phyloP scores from a whole-genome alignment of 2,113 vertebrate genomes.

The Chrysochloris asiatica region DNA sequence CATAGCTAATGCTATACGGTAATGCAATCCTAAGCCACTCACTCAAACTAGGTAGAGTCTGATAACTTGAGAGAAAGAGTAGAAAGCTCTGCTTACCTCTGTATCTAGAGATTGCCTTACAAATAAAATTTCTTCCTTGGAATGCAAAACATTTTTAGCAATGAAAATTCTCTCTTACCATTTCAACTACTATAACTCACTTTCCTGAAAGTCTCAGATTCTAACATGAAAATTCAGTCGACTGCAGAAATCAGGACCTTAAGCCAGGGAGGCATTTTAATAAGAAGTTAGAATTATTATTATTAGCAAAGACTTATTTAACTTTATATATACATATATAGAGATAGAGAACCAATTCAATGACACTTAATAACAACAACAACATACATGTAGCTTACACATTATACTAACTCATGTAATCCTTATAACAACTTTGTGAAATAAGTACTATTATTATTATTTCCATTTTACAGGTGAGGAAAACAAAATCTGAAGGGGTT shows the following conservation, averaged over 20 bases:
- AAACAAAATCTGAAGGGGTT: background rate
- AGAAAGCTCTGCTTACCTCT: background rate
- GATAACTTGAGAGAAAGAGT: background rate
- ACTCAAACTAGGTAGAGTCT: background rate
- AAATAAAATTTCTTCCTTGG: background rate
- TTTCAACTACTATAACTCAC: constrained; percentile 34
- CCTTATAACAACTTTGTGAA: background rate
- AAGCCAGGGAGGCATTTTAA: background rate
- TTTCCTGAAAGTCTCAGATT: constrained; percentile 20
- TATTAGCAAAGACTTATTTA: background rate
- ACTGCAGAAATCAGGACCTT: constrained; percentile 32
- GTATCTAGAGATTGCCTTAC: background rate
- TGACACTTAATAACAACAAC: too few relatives aligned
- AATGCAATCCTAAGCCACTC: background rate
- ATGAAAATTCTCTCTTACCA: background rate
- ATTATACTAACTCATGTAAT: background rate
- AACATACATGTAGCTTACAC: background rate
- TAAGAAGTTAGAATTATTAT: background rate
- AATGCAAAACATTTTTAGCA: background rate
- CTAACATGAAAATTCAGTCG: background rate
- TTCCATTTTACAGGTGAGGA: background rate
- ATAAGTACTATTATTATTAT: background rate
- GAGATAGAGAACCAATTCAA: too few relatives aligned
- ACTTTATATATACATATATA: background rate
- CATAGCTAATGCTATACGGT: background rate